Conservation (phyloP, 2,888 invertebrate species). For the Caenorhabditis angaria region DNA sequence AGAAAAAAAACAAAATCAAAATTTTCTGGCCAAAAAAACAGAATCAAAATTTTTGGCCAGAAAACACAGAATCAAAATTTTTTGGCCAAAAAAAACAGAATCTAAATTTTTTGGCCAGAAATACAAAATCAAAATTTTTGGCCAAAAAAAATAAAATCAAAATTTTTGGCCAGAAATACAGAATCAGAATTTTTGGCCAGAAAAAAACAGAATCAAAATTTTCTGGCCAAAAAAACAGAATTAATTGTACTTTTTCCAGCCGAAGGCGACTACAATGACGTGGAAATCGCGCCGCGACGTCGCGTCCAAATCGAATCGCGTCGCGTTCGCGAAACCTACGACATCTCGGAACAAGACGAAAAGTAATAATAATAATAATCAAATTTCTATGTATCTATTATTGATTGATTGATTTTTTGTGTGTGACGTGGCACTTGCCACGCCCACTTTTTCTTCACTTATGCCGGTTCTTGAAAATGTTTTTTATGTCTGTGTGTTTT, state of each 20-base stretch:
- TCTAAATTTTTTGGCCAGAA: too few species aligned
- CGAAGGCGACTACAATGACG: conserved; percentile 64
- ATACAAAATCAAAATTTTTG: neutral
- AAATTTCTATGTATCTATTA: conserved; percentile 3
- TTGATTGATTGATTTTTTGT: neutral
- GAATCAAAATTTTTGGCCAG: neutral
- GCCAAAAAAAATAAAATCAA: too few species aligned
- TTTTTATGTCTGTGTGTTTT: neutral
- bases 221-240: neutral
- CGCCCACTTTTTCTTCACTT: conserved; percentile 19
- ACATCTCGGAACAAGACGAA: conserved; percentile 68
- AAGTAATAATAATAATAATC: conserved; percentile 49
- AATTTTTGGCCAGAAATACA: too few species aligned
- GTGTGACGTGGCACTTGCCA: neutral
- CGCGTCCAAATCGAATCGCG: conserved; percentile 58
- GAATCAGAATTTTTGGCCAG: too few species aligned
- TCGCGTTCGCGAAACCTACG: conserved; percentile 70
- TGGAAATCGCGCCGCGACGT: conserved; percentile 53
- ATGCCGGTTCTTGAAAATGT: conserved; percentile 31
- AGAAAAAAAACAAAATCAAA: too few species aligned
- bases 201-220: too few species aligned
- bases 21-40: too few species aligned
- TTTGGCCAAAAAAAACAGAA: neutral
- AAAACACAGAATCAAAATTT: neutral
- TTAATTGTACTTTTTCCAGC: conserved; percentile 45